These are phyloP conservation scores for Pogonomyrmex californicus DNA, from an alignment of 1,140 invertebrate species.

Conservation along the genomic window DNA sequence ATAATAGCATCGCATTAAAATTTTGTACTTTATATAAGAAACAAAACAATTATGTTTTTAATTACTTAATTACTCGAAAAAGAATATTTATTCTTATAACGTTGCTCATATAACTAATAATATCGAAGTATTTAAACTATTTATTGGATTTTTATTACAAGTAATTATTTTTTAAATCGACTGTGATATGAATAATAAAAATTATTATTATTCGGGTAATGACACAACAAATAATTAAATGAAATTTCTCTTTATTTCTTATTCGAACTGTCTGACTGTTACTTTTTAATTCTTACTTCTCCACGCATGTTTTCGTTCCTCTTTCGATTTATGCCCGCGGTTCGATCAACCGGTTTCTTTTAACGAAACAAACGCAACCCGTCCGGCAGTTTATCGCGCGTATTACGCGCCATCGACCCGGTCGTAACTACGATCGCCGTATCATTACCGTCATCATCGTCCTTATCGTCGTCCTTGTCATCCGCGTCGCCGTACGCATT, in stretches of 20 bases:
- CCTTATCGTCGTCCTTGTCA: constrained; percentile 60
- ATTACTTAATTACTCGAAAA: neutral
- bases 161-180: neutral
- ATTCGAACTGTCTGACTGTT: neutral
- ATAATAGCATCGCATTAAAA: constrained; percentile 21
- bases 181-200: neutral
- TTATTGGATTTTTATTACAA: neutral
- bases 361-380: constrained; percentile 47
- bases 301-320: neutral
- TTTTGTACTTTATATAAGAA: neutral
- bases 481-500: constrained; percentile 48
- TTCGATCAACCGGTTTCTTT: constrained; percentile 25
- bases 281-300: neutral
- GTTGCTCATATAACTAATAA: neutral
- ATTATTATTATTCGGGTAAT: constrained; percentile 10
- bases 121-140: neutral
- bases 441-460: constrained; percentile 60
- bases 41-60: neutral
- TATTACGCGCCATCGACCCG: constrained; percentile 61
- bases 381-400: constrained; percentile 49
- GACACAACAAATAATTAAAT: neutral
- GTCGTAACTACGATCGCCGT: constrained; percentile 16
- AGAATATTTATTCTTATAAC: constrained; percentile 10
- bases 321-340: constrained; percentile 7
- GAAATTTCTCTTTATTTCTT: no score